Evolutionary conservation across 2,113 vertebrate genomes (phyloP).

Genomic region (Neogale vison): DNA sequence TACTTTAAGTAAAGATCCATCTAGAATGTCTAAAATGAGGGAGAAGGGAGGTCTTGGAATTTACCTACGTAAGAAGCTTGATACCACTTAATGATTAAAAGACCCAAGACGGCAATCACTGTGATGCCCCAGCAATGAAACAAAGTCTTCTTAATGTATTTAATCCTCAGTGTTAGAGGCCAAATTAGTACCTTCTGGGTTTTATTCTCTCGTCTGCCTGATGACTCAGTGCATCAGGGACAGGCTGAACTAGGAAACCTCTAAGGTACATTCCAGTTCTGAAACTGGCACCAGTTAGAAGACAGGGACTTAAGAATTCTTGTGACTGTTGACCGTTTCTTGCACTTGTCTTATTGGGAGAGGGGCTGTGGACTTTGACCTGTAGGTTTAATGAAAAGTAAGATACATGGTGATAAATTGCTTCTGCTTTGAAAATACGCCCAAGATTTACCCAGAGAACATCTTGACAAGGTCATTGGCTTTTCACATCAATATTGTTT

Average conservation of each 20-base stretch:
- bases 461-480: neutral
- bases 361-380: neutral
- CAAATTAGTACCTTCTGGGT: neutral
- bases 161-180: neutral
- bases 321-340: neutral
- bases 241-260: neutral
- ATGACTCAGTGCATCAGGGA: neutral
- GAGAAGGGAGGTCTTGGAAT: neutral
- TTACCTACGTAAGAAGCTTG: neutral
- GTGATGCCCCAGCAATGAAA: neutral
- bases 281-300: conserved; percentile 23
- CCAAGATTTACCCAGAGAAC: neutral
- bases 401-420: neutral
- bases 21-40: conserved; percentile 50
- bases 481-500: neutral
- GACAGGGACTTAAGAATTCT: neutral
- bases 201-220: conserved; percentile 3
- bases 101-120: neutral
- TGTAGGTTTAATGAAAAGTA: neutral
- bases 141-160: neutral
- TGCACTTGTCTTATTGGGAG: neutral
- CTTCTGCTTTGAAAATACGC: neutral
- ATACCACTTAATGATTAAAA: neutral
- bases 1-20: conserved; percentile 54
- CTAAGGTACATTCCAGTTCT: neutral